A percentile compares a stretch with the other conserved stretches of the same genome.
Evolutionary conservation across 2,797 vertebrate species (phyloP).

Genomic region (Acanthurus lineatus): DNA sequence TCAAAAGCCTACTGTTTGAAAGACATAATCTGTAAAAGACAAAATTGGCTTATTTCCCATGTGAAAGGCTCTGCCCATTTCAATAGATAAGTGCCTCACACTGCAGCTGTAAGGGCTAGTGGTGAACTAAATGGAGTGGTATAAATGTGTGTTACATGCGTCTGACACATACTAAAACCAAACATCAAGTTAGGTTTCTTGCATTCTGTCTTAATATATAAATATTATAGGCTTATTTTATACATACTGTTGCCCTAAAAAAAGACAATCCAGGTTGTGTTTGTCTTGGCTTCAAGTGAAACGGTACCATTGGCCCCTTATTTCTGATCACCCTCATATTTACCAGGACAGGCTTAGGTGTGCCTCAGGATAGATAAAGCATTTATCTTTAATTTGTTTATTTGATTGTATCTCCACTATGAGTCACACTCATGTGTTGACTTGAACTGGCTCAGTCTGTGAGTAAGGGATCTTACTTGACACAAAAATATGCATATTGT

Average conservation of each 20-base stretch:
- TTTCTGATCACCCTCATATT: slow-evolving; percentile 10
- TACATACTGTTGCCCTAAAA: slow-evolving; percentile 20
- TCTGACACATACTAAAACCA: slow-evolving; percentile 22
- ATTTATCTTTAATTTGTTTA: slow-evolving; percentile 34
- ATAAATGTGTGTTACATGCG: slow-evolving; percentile 41
- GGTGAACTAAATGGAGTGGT: slow-evolving; percentile 23
- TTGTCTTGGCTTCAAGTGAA: slow-evolving; percentile 22
- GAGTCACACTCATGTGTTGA: slow-evolving; percentile 14
- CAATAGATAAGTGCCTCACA: slow-evolving; percentile 84
- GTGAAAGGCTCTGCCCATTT: slow-evolving; percentile 43
- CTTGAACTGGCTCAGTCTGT: slow-evolving; percentile 19
- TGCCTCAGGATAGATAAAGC: slow-evolving; percentile 52
- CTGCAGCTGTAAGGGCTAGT: slow-evolving; percentile 71
- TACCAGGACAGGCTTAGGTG: slow-evolving; percentile 24
- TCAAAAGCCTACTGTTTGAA: not conserved
- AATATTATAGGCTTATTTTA: slow-evolving; percentile 22
- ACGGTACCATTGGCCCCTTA: slow-evolving; percentile 6
- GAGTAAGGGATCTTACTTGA: slow-evolving; percentile 39
- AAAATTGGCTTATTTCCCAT: not conserved
- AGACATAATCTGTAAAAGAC: slow-evolving; percentile 5
- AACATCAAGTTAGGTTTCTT: slow-evolving; percentile 49
- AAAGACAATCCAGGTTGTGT: slow-evolving; percentile 11
- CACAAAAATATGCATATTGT: slow-evolving; percentile 55
- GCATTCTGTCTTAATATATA: slow-evolving; percentile 31
- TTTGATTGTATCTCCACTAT: slow-evolving; percentile 50